Conservation (phyloP, 2,797 vertebrate genomes). For the Squalus acanthias region DNA sequence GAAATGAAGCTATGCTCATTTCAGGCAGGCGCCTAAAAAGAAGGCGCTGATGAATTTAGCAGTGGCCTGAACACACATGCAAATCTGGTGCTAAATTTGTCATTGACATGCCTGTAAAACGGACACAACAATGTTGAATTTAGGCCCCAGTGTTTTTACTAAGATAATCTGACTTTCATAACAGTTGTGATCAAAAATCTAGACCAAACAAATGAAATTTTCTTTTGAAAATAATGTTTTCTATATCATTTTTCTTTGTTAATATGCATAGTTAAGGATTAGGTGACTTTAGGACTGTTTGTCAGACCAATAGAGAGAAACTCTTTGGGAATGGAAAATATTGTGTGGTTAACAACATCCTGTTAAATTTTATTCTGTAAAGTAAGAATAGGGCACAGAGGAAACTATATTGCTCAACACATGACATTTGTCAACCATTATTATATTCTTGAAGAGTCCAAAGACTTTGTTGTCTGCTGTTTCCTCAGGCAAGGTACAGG, state of each 20-base stretch:
- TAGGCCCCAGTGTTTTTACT: background rate
- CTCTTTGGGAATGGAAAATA: conserved; percentile 18
- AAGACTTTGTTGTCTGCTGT: background rate
- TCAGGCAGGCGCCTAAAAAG: background rate
- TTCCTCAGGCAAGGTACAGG: background rate
- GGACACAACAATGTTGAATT: background rate
- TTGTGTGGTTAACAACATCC: conserved; percentile 29
- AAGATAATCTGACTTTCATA: background rate
- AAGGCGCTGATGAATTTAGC: background rate
- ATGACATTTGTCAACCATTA: background rate
- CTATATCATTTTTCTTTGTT: background rate
- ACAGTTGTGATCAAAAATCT: background rate
- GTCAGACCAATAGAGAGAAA: background rate
- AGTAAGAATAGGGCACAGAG: background rate
- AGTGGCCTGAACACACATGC: background rate
- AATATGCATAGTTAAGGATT: background rate
- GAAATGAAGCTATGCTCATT: background rate
- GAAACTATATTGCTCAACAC: conserved; percentile 7
- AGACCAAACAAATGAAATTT: background rate
- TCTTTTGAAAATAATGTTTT: conserved; percentile 3
- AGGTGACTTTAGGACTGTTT: background rate
- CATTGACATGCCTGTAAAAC: background rate
- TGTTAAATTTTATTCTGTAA: background rate
- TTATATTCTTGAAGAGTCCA: background rate
- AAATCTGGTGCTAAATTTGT: background rate